Conservation (phyloP, 1,140 invertebrate species). For the Vanessa atalanta region DNA sequence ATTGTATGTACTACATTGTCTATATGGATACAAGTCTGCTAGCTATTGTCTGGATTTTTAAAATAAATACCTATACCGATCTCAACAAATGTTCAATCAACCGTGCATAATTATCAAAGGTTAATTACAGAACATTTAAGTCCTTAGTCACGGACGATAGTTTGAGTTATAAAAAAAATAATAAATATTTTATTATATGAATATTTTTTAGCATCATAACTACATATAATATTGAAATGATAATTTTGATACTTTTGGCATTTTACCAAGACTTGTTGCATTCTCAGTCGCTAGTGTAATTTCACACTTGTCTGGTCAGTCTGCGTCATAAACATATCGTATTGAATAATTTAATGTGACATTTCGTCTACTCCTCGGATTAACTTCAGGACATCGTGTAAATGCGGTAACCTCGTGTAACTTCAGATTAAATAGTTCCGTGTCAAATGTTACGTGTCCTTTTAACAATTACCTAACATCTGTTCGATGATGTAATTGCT, state of each 20-base stretch:
- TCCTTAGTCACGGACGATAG: background rate
- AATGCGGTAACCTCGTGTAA: background rate
- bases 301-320: slow-evolving; percentile 1
- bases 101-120: slow-evolving; percentile 7
- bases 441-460: slow-evolving; percentile 1
- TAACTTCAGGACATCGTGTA: background rate
- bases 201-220: background rate
- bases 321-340: background rate
- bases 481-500: slow-evolving; percentile 51
- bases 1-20: too few species aligned
- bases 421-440: slow-evolving; percentile 9
- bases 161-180: background rate
- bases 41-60: too few species aligned
- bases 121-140: background rate
- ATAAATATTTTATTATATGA: background rate
- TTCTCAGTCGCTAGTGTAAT: slow-evolving; percentile 24
- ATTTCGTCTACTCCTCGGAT: background rate
- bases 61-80: background rate
- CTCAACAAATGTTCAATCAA: slow-evolving; percentile 1
- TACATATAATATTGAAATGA: background rate
- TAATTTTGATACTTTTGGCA: slow-evolving; percentile 23
- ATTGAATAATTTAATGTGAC: background rate
- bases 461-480: slow-evolving; percentile 39
- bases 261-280: slow-evolving; percentile 15
- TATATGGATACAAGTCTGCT: too few species aligned